Base-by-base conservation (phyloP, 2,797 vertebrate genomes). In the Poecilia gillii region DNA sequence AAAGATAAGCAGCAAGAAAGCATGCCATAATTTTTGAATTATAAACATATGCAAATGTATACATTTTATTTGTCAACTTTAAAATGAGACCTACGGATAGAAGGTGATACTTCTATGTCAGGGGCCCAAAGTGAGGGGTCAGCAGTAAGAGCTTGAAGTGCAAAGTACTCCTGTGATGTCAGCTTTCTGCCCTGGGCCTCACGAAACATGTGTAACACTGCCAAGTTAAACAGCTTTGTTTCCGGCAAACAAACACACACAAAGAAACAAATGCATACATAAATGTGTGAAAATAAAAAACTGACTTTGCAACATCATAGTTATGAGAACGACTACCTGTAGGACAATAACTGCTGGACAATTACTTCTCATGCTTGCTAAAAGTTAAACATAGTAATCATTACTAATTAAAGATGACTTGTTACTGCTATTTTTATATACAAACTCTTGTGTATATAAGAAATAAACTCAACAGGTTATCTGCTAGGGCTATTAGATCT, bases 141-240 rank as follows among this genome's bases (percentile, higher is more conserved):
- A 64, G 18, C 49, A 36, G 93, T 93, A 59, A 97, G 92, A 55
- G 90, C 91, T 74, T 87, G 80, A 6, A 95, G n/a, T 25, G 95
- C 95, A 84, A 95, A 93, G n/a, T 59, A 53, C 68, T 96, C 95
- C n/a, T 93, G 91, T 41, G 76, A 43, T 73, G 92, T 90, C 82
- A 94, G 83, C 78, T 93, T 94, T 75, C 93, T 90, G 66, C 88
- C 84, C 82, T 96, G 79, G 57, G 90, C 85, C 78, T 93, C 79
- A 84, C 89, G 88, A 57, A 97, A 90, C 93, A 97, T 95, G 89
- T 80, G 85, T 94, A 96, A 95, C 87, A 98, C 92, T 20, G 96
- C 96, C 77, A 85, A 79, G 84, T 95, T 95, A 87, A 98, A 98
- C 81, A 94, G 87, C 97, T 99, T 45, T 74, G 11, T 81, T 28